Evolutionary conservation across 2,113 vertebrate species (phyloP).

Genomic region (Paramisgurnus dabryanus): DNA sequence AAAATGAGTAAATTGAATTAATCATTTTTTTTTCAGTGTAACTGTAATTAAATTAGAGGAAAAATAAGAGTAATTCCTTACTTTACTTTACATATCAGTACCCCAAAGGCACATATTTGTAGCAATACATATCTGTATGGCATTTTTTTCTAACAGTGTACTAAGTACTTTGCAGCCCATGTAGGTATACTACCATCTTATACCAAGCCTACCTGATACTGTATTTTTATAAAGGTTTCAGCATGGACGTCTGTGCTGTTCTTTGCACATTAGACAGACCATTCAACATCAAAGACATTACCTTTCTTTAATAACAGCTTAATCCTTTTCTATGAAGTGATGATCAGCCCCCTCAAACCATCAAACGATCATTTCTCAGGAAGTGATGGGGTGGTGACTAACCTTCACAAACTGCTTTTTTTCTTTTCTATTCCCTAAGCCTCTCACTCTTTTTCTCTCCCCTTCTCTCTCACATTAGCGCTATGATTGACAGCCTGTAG

Average conservation of each 20-base stretch:
- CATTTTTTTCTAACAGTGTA: too few relatives aligned
- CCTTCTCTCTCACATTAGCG: conserved; percentile 18
- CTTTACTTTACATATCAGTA: too few relatives aligned
- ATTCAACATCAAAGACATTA: too few relatives aligned
- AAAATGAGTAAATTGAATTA: too few relatives aligned
- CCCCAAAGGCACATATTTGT: too few relatives aligned
- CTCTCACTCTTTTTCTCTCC: not conserved
- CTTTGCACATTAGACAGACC: not conserved
- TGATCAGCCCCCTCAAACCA: conserved; percentile 34
- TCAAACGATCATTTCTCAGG: conserved; percentile 22
- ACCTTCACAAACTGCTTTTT: conserved; percentile 36
- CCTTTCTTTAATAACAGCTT: not conserved
- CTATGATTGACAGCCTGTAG: conserved; percentile 37
- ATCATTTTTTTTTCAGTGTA: too few relatives aligned
- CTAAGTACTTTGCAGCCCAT: too few relatives aligned
- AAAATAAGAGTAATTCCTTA: too few relatives aligned
- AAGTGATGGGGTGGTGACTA: conserved; percentile 27
- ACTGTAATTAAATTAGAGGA: too few relatives aligned
- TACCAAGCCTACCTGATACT: too few relatives aligned
- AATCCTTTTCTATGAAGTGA: conserved; percentile 6
- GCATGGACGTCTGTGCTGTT: not conserved
- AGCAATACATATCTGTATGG: too few relatives aligned
- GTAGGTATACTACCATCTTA: too few relatives aligned
- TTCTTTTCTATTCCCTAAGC: conserved; percentile 31
- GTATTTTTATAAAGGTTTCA: not conserved